Evolutionary conservation across 2,888 invertebrate genomes (phyloP).

Genomic region (Abrostola triplasia): DNA sequence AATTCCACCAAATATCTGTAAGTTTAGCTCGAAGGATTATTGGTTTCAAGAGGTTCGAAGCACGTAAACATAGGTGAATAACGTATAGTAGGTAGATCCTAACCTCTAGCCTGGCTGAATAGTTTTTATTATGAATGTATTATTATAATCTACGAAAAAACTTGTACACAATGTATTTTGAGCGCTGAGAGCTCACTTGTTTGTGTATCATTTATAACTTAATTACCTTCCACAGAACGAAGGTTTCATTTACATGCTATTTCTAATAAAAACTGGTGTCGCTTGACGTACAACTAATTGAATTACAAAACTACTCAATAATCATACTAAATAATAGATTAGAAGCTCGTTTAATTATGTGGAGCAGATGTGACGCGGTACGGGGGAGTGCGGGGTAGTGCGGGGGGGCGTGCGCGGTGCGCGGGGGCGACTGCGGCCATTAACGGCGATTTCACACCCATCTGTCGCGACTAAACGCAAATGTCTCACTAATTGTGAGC

Average conservation of each 20-base stretch:
- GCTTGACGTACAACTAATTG: constrained; percentile 47
- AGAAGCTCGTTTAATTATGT: constrained; percentile 32
- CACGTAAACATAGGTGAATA: too few species aligned
- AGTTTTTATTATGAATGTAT: too few species aligned
- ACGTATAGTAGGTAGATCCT: too few species aligned
- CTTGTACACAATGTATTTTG: not conserved
- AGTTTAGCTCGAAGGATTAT: too few species aligned
- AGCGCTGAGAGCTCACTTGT: not conserved
- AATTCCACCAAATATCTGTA: too few species aligned
- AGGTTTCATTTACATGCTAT: constrained; percentile 23
- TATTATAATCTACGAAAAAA: too few species aligned
- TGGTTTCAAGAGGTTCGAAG: too few species aligned
- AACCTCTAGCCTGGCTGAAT: too few species aligned
- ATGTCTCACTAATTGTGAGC: constrained; percentile 22
- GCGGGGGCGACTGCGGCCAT: constrained; percentile 27
- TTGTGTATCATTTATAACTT: constrained; percentile 12
- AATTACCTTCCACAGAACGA: constrained; percentile 13
- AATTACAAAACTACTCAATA: constrained; percentile 39
- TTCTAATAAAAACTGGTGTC: constrained; percentile 32
- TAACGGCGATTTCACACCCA: constrained; percentile 67
- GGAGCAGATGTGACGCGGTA: constrained; percentile 41
- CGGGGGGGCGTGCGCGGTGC: not conserved
- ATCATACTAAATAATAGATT: constrained; percentile 47
- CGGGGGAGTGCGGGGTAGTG: constrained; percentile 26
- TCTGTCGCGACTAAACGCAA: constrained; percentile 59